These are phyloP conservation scores for Coelogynopora nodosa DNA, from an alignment of 2,888 invertebrate species.

Conservation along the genomic window DNA sequence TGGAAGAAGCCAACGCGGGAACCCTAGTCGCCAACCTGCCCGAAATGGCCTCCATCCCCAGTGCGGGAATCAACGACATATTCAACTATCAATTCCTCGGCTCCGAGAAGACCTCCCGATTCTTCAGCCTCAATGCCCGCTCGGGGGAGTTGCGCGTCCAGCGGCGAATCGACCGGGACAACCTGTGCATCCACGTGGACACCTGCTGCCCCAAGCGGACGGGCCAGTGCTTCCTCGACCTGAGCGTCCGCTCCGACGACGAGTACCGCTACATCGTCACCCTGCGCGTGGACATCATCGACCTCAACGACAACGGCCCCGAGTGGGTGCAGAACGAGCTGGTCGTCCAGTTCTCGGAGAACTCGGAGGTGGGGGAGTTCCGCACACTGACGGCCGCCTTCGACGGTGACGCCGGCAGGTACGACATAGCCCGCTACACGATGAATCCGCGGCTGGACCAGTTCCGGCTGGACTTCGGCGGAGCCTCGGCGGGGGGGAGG, in stretches of 20 bases:
- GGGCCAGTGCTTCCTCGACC: constrained; percentile 24
- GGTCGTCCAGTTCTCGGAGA: constrained; percentile 38
- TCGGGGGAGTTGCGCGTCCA: constrained; percentile 13
- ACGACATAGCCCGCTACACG: neutral
- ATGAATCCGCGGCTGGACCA: neutral
- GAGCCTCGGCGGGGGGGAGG: neutral
- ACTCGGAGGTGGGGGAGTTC: constrained; percentile 21
- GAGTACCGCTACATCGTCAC: constrained; percentile 37
- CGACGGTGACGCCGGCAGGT: constrained; percentile 20
- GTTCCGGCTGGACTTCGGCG: neutral
- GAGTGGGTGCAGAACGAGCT: constrained; percentile 39
- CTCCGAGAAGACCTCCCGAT: constrained; percentile 31
- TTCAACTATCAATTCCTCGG: constrained; percentile 37
- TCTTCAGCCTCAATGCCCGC: constrained; percentile 29
- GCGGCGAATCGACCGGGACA: constrained; percentile 37
- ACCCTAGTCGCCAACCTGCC: neutral
- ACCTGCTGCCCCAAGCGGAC: constrained; percentile 38
- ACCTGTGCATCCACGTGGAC: constrained; percentile 9
- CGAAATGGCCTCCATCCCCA: constrained; percentile 1
- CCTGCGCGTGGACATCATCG: constrained; percentile 14
- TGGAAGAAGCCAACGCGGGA: neutral
- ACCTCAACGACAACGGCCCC: constrained; percentile 41
- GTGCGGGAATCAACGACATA: neutral
- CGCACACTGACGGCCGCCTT: constrained; percentile 27
- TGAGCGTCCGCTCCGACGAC: constrained; percentile 40